Evolutionary conservation across 2,888 invertebrate genomes (phyloP).

Genomic region (Orthosia gracilis): DNA sequence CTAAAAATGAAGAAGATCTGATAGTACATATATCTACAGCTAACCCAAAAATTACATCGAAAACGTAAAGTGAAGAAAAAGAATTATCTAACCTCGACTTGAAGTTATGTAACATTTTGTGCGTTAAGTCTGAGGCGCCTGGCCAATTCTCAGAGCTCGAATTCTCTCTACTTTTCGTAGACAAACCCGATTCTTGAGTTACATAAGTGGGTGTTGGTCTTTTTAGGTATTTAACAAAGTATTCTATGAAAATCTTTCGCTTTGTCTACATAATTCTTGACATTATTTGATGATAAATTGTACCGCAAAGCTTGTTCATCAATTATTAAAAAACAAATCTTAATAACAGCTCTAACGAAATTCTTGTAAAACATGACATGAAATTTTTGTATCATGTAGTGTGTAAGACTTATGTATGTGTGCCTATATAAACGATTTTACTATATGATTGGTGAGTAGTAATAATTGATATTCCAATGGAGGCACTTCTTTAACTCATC

Average conservation of each 20-base stretch:
- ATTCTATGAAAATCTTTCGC: not conserved
- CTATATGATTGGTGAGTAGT: too few relatives aligned
- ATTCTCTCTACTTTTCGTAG: slow-evolving; percentile 21
- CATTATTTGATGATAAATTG: not conserved
- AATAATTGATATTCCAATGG: too few relatives aligned
- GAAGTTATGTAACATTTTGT: slow-evolving; percentile 42
- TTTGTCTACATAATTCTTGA: not conserved
- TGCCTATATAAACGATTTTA: too few relatives aligned
- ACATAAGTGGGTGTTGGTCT: slow-evolving; percentile 37
- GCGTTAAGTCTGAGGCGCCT: slow-evolving; percentile 16
- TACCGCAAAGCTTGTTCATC: not conserved
- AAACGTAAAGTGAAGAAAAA: not conserved
- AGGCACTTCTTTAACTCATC: too few relatives aligned
- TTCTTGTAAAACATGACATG: slow-evolving; percentile 2
- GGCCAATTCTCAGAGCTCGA: slow-evolving; percentile 23
- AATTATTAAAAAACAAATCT: not conserved
- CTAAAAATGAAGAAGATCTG: too few relatives aligned
- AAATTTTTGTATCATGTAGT: too few relatives aligned
- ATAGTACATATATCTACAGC: not conserved
- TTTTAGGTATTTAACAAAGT: not conserved
- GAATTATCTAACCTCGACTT: slow-evolving; percentile 4
- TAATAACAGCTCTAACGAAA: not conserved
- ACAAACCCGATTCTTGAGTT: slow-evolving; percentile 29
- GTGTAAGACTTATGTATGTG: too few relatives aligned
- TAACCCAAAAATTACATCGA: not conserved